Base-by-base conservation (phyloP, 64 coral and sea anemone genomes). In the Dendrophyllia cribrosa region DNA sequence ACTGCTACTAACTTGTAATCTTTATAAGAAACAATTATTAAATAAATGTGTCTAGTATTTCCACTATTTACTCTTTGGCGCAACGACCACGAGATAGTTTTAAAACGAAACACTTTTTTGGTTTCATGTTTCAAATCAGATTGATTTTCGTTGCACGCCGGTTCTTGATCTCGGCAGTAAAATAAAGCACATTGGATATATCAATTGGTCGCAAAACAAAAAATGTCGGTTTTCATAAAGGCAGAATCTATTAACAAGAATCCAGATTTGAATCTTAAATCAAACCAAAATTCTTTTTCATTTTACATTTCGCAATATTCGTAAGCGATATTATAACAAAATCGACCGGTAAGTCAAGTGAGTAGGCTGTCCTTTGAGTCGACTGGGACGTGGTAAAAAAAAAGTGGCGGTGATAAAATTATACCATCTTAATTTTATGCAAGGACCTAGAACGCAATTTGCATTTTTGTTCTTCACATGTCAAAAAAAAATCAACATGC, bases 391-490 rank as follows among this genome's bases (percentile, higher is more conserved):
- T 49, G 72, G 49, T 75, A 75, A 75, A 49, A 34, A 34, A 34
- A 34, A 34, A 43, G 19, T 75, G 19, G 51, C 19, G 47, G 72
- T 75, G 44, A 75, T 75, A 75, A 49, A 75, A 56, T 55, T 56
- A 75, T 48, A 48, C 72, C 13, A 75, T 75, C 20, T 77, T 77
- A 77, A 77, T 77, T 52, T 77, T 8, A 77, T 77, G 74, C 49
- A 77, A 77, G 47, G 47, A 43, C 46, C 15, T 49, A 12, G 45
- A 48, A 45, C 47, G 7, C n/a, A 77, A 75, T 77, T 77, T 77
- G 74, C 74, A 77, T 77, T 55, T 75, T 77, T 1, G 74, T 77
- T 77, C 45, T 76, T 77, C 50, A 55, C 50, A 77, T 77, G 51
- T 56, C 51, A 77, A 15, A 49, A 49, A 49, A 75, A 6, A 52